These are phyloP conservation scores for Cossypha polioptera DNA, from an alignment of 2,797 vertebrate genomes.

Conservation along the genomic window DNA sequence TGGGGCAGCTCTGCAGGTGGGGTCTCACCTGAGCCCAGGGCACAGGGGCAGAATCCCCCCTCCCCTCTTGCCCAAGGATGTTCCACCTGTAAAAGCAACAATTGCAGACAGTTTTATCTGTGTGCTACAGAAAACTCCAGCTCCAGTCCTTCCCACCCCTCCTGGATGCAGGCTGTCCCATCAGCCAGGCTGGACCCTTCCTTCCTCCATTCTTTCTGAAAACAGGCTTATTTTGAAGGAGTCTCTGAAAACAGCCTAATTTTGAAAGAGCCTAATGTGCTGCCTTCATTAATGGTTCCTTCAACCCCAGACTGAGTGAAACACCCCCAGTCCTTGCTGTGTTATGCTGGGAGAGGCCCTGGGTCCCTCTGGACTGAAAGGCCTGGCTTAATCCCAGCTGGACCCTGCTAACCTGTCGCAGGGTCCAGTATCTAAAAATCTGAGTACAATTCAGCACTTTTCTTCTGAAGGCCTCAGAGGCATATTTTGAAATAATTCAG, in stretches of 20 bases:
- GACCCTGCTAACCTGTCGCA: background rate
- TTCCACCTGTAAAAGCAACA: background rate
- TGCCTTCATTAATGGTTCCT: background rate
- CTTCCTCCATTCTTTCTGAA: background rate
- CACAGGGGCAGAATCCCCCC: background rate
- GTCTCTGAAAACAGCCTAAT: background rate
- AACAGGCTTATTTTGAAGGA: background rate
- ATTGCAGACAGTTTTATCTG: background rate
- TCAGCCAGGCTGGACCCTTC: background rate
- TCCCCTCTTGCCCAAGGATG: background rate
- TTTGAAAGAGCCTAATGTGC: background rate
- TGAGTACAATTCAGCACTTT: background rate
- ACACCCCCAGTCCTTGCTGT: background rate
- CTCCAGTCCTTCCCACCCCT: background rate
- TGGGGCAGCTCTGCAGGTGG: background rate
- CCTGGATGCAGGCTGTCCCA: background rate
- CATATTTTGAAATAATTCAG: slow-evolving; percentile 46
- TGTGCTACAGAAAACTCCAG: background rate
- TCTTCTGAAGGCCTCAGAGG: slow-evolving; percentile 31
- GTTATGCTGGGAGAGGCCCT: background rate
- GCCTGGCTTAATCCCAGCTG: background rate
- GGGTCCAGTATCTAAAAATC: background rate
- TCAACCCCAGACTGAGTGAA: background rate
- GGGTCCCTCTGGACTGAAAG: background rate
- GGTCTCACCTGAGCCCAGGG: background rate